A percentile compares a stretch with the other conserved stretches of the same genome.
Conservation (phyloP, 1,140 invertebrate genomes). For the Musca vetustissima region DNA sequence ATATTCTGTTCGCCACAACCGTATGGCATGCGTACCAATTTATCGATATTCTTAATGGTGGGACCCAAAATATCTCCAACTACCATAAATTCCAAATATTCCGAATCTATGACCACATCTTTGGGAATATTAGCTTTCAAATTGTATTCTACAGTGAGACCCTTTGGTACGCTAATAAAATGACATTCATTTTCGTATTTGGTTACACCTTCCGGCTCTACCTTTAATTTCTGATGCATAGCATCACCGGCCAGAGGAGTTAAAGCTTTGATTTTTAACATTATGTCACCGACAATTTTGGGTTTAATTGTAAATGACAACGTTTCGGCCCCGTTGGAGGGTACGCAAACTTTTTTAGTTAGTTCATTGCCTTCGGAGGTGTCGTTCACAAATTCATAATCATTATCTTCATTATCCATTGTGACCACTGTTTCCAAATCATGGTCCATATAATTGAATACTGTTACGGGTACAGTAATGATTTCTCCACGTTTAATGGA, state of each 20-base stretch:
- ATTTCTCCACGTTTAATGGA: slow-evolving; percentile 70
- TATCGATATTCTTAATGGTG: slow-evolving; percentile 72
- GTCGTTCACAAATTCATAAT: slow-evolving; percentile 75
- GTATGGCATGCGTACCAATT: slow-evolving; percentile 78
- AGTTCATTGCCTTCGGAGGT: slow-evolving; percentile 61
- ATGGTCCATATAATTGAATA: slow-evolving; percentile 58
- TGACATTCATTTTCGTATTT: slow-evolving; percentile 76
- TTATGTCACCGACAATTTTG: slow-evolving; percentile 70
- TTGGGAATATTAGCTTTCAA: slow-evolving; percentile 70
- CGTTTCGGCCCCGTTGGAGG: slow-evolving; percentile 67
- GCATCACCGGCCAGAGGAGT: slow-evolving; percentile 72
- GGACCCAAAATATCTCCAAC: slow-evolving; percentile 77
- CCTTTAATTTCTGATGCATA: slow-evolving; percentile 68
- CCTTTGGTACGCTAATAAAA: slow-evolving; percentile 71
- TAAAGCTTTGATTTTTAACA: slow-evolving; percentile 74
- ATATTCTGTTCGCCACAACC: slow-evolving; percentile 96
- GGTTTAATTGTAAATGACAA: slow-evolving; percentile 80
- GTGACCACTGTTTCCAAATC: slow-evolving; percentile 79
- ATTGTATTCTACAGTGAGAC: slow-evolving; percentile 59
- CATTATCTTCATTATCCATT: slow-evolving; percentile 76
- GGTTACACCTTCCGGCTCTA: slow-evolving; percentile 78
- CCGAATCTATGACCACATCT: slow-evolving; percentile 70
- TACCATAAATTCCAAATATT: slow-evolving; percentile 70
- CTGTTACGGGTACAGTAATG: slow-evolving; percentile 42
- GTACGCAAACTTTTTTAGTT: slow-evolving; percentile 65